phyloP scores from a whole-genome alignment of 2,888 invertebrate species.

The Dryobotodes eremita region DNA sequence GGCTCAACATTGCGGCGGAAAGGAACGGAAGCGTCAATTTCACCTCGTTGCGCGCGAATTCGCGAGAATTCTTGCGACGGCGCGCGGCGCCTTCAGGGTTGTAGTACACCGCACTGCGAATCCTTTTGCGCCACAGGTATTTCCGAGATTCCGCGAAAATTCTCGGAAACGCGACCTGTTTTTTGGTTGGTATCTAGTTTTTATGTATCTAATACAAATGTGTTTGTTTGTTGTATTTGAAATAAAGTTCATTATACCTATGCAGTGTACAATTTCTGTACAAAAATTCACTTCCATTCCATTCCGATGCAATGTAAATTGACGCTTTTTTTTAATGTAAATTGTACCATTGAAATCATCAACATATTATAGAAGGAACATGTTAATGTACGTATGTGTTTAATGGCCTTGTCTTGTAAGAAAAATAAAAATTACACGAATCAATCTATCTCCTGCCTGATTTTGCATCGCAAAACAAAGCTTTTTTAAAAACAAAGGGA shows the following conservation, averaged over 20 bases:
- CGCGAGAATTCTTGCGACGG: neutral
- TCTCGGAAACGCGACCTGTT: neutral
- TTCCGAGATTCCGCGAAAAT: neutral
- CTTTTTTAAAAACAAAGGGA: too few relatives aligned
- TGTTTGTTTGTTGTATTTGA: neutral
- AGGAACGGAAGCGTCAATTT: neutral
- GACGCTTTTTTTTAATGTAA: neutral
- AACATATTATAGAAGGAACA: neutral
- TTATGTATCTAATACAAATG: neutral
- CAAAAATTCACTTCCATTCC: neutral
- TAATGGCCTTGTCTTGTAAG: neutral
- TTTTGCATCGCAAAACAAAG: too few relatives aligned
- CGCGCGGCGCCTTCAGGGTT: too few relatives aligned
- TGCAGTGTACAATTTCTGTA: neutral
- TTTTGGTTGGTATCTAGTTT: neutral
- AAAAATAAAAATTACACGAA: neutral
- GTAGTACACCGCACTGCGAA: neutral
- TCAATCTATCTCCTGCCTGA: neutral
- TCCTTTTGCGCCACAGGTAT: neutral
- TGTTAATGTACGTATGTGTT: neutral
- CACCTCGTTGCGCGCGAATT: neutral
- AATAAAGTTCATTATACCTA: neutral
- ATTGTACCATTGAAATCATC: neutral
- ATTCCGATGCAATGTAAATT: neutral
- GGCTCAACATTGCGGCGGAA: neutral